phyloP scores from a whole-genome alignment of 2,797 vertebrate genomes.

The Crenuchus spilurus region DNA sequence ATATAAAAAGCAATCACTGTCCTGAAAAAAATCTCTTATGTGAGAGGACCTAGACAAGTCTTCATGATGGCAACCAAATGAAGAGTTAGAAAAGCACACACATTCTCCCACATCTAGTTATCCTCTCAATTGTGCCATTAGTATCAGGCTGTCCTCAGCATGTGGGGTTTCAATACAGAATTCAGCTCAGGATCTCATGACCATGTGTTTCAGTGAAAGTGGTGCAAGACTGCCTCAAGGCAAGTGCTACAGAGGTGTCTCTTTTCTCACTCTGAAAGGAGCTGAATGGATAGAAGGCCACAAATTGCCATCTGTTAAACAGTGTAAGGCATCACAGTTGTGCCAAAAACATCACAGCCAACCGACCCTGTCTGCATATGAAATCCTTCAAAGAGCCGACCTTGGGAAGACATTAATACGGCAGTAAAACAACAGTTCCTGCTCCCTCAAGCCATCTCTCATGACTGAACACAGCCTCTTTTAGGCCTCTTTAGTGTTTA shows the following conservation, averaged over 20 bases:
- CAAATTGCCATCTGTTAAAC: background rate
- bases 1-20: background rate
- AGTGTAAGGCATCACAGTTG: background rate
- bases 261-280: background rate
- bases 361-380: background rate
- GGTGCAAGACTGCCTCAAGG: background rate
- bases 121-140: slow-evolving; percentile 3
- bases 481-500: background rate
- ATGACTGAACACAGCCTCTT: background rate
- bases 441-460: background rate
- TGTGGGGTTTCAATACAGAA: background rate
- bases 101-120: background rate
- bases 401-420: background rate
- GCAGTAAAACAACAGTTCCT: background rate
- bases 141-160: background rate
- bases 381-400: background rate
- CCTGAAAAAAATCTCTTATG: background rate
- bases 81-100: background rate
- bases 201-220: background rate
- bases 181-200: background rate
- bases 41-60: background rate
- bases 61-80: background rate
- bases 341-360: background rate
- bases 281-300: background rate
- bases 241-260: background rate